A percentile compares a stretch with the other conserved stretches of the same genome.
These are phyloP conservation scores for Folsomia candida DNA, from an alignment of 2,888 invertebrate genomes.

Conservation along the genomic window DNA sequence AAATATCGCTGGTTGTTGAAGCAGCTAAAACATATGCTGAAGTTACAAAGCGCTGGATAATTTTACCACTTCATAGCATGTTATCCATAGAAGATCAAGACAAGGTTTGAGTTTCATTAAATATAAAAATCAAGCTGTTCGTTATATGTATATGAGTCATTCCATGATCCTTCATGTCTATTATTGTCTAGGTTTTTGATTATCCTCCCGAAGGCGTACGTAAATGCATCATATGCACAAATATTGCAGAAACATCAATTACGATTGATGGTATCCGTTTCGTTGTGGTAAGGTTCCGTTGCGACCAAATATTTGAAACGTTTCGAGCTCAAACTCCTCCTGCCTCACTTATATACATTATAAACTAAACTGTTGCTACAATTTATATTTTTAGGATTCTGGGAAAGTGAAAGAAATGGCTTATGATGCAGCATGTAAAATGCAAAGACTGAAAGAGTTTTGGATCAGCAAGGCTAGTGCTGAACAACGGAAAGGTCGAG, in stretches of 20 bases:
- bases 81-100: slow-evolving; percentile 92
- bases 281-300: too few relatives aligned
- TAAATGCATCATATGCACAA: slow-evolving; percentile 96
- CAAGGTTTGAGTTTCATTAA: slow-evolving; percentile 65
- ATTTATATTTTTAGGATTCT: too few relatives aligned
- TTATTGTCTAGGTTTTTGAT: slow-evolving; percentile 71
- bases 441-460: slow-evolving; percentile 88
- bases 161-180: not conserved
- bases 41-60: slow-evolving; percentile 81
- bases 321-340: too few relatives aligned
- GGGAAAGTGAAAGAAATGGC: slow-evolving; percentile 98
- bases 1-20: slow-evolving; percentile 82
- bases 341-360: too few relatives aligned
- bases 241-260: slow-evolving; percentile 97
- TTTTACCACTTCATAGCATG: slow-evolving; percentile 87
- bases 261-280: slow-evolving; percentile 98
- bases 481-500: slow-evolving; percentile 92
- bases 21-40: slow-evolving; percentile 78
- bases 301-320: too few relatives aligned
- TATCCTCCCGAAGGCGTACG: slow-evolving; percentile 90
- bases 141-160: not conserved
- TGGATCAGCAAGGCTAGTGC: slow-evolving; percentile 97
- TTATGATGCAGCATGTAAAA: slow-evolving; percentile 84
- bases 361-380: too few relatives aligned
- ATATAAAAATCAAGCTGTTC: not conserved